phyloP scores from a whole-genome alignment of 2,888 invertebrate genomes.

The Calephelis perditalis region DNA sequence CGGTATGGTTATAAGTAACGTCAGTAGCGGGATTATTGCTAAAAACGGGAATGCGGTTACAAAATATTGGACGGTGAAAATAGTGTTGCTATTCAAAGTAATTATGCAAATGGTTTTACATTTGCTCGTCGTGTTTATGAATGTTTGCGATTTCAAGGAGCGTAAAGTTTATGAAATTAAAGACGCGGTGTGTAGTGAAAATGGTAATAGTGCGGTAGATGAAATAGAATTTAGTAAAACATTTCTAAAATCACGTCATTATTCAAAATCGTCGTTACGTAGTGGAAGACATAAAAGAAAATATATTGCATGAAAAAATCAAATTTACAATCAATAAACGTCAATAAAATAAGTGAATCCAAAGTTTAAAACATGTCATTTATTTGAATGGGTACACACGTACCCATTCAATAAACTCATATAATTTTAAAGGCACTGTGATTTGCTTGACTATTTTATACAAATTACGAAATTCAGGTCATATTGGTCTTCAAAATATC shows the following conservation, averaged over 20 bases:
- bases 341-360: constrained; percentile 3
- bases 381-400: no score
- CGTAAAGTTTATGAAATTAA: constrained; percentile 7
- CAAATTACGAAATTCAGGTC: no score
- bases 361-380: neutral
- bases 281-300: constrained; percentile 11
- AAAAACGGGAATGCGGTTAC: constrained; percentile 12
- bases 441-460: no score
- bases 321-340: neutral
- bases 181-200: constrained; percentile 12
- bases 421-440: no score
- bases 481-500: no score
- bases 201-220: constrained; percentile 37
- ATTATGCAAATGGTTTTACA: constrained; percentile 66
- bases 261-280: constrained; percentile 9
- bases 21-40: constrained; percentile 5
- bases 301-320: constrained; percentile 7
- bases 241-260: constrained; percentile 41
- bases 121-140: constrained; percentile 51
- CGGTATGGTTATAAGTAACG: neutral
- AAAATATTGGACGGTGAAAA: constrained; percentile 27
- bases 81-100: constrained; percentile 43
- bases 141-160: constrained; percentile 39
- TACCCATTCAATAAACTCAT: no score
- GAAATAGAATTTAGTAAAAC: constrained; percentile 55